These are phyloP conservation scores for Drosophila insularis DNA, from an alignment of 1,140 invertebrate species.

Conservation along the genomic window DNA sequence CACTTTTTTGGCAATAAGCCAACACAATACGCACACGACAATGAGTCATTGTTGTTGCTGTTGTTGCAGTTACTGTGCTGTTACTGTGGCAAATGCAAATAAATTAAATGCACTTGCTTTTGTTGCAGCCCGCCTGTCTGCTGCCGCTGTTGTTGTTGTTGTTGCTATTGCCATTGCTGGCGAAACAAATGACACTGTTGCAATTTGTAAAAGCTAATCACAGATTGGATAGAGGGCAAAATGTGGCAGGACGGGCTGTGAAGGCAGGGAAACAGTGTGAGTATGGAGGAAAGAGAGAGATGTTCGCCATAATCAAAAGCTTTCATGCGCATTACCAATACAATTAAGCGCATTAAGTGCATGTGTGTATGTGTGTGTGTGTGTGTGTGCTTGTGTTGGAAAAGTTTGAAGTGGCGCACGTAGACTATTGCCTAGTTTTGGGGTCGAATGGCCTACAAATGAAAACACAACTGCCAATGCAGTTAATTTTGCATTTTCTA, in stretches of 20 bases:
- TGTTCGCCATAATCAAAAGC: constrained; percentile 61
- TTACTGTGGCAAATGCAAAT: constrained; percentile 48
- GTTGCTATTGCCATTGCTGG: constrained; percentile 12
- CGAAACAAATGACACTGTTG: constrained; percentile 72
- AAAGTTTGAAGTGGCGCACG: constrained; percentile 57
- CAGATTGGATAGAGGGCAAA: constrained; percentile 36
- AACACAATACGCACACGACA: constrained; percentile 54
- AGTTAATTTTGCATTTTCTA: constrained; percentile 67
- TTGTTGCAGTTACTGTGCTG: constrained; percentile 18
- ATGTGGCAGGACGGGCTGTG: neutral
- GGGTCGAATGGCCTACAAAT: constrained; percentile 44
- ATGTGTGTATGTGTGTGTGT: constrained; percentile 14
- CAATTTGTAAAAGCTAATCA: constrained; percentile 75
- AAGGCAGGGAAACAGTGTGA: too few species aligned
- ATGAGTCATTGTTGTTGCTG: constrained; percentile 50
- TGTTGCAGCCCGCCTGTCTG: constrained; percentile 28
- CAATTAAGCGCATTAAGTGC: constrained; percentile 62
- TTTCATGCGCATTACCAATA: constrained; percentile 74
- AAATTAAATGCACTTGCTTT: constrained; percentile 66
- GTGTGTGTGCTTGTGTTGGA: constrained; percentile 21
- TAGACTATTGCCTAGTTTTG: constrained; percentile 38
- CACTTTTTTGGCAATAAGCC: constrained; percentile 62
- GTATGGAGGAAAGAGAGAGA: constrained; percentile 27
- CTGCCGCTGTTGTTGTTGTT: constrained; percentile 27
- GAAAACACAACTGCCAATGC: constrained; percentile 37